Evolutionary conservation across 2,888 invertebrate species (phyloP).

Genomic region (Andricus curvator): DNA sequence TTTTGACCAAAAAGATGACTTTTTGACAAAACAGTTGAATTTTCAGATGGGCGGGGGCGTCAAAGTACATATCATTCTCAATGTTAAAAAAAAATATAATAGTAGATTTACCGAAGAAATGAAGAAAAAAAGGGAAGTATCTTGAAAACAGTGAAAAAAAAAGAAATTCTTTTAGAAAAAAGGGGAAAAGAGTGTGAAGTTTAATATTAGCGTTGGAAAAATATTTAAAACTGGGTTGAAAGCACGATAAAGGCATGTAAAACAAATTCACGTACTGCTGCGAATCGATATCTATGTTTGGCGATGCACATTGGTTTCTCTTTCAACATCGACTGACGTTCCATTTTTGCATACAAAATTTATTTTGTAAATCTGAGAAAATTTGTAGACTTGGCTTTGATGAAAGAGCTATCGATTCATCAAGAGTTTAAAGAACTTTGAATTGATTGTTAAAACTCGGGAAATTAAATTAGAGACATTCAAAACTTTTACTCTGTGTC

Average conservation of each 20-base stretch:
- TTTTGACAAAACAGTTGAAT: no score
- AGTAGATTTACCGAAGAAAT: no score
- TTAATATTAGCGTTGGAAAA: neutral
- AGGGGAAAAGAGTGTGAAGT: neutral
- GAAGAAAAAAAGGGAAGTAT: no score
- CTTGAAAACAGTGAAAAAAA: no score
- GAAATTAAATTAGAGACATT: no score
- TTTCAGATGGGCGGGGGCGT: no score
- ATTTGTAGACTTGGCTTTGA: neutral
- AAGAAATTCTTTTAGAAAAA: no score
- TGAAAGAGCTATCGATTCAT: neutral
- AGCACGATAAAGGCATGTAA: neutral
- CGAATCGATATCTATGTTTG: constrained; percentile 8
- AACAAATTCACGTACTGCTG: neutral
- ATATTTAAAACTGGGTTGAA: neutral
- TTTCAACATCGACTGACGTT: neutral
- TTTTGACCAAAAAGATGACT: no score
- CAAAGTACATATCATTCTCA: no score
- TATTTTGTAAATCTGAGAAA: neutral
- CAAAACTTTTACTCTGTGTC: neutral
- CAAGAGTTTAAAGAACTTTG: neutral
- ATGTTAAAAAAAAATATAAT: no score
- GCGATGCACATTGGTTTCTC: neutral
- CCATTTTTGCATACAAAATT: neutral
- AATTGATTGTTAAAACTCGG: no score